phyloP scores from a whole-genome alignment of 2,888 invertebrate genomes.

The Eilema depressum region DNA sequence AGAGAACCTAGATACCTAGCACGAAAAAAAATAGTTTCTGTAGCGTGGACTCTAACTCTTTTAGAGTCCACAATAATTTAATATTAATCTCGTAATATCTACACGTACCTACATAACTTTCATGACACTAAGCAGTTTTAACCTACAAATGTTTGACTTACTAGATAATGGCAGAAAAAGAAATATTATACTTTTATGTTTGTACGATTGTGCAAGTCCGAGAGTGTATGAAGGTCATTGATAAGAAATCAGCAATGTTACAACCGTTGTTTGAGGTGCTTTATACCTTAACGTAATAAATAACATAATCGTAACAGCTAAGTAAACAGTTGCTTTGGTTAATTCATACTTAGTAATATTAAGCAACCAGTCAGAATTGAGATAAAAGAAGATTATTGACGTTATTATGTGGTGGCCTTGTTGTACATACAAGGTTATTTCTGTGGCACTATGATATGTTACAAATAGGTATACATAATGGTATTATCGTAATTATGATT shows the following conservation, averaged over 20 bases:
- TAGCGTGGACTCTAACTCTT: not conserved
- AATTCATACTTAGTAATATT: constrained; percentile 33
- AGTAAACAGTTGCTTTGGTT: constrained; percentile 37
- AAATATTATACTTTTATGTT: constrained; percentile 55
- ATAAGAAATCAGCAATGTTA: constrained; percentile 81
- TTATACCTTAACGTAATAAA: constrained; percentile 64
- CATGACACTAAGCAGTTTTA: constrained; percentile 5
- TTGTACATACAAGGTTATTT: not conserved
- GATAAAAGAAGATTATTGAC: not conserved
- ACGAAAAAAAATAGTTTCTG: too few species aligned
- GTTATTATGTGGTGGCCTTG: not conserved
- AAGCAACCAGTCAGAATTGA: constrained; percentile 34
- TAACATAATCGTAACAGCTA: constrained; percentile 43
- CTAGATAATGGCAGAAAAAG: constrained; percentile 50
- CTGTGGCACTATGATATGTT: not conserved
- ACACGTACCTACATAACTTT: not conserved
- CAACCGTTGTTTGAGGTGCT: constrained; percentile 65
- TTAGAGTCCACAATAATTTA: not conserved
- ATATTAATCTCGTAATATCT: not conserved
- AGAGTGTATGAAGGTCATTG: constrained; percentile 80
- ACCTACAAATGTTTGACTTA: constrained; percentile 26
- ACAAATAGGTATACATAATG: not conserved
- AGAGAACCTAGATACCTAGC: not conserved
- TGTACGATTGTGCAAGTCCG: constrained; percentile 69
- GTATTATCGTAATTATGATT: not conserved